Conservation (phyloP, 2,113 vertebrate species). For the Lethenteron camtschaticum region DNA sequence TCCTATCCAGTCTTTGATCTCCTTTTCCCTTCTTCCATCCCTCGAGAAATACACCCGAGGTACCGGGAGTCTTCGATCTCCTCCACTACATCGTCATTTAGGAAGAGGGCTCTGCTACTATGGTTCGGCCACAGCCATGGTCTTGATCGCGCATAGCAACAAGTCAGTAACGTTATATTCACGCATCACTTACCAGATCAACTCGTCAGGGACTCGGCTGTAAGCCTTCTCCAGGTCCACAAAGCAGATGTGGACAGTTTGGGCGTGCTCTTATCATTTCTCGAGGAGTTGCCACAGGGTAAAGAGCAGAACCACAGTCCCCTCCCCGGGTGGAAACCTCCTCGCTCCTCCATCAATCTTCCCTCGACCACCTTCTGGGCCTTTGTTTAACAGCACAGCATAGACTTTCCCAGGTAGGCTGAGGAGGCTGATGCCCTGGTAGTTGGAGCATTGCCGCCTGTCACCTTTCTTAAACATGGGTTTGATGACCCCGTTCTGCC, state of each 20-base stretch:
- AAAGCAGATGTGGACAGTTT: not conserved
- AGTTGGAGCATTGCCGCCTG: not conserved
- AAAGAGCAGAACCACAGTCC: constrained; percentile 4
- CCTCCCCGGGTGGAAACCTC: not conserved
- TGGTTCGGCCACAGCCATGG: too few species aligned
- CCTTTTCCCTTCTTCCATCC: too few species aligned
- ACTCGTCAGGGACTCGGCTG: not conserved
- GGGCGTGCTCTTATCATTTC: not conserved
- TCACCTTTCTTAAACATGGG: constrained; percentile 4
- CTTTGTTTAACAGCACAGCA: not conserved
- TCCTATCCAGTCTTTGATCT: too few species aligned
- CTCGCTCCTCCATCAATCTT: not conserved
- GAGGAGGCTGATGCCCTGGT: not conserved
- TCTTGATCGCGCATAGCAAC: not conserved
- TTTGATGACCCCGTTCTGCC: not conserved
- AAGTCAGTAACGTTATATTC: not conserved
- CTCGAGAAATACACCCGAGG: too few species aligned
- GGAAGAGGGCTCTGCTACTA: too few species aligned
- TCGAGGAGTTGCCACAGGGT: not conserved
- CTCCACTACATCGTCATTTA: too few species aligned
- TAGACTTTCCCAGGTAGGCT: not conserved
- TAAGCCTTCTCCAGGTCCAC: not conserved
- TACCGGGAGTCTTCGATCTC: too few species aligned
- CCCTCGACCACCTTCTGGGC: not conserved
- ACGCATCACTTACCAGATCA: not conserved